Conservation (phyloP, 2,797 vertebrate genomes). For the Dermochelys coriacea region DNA sequence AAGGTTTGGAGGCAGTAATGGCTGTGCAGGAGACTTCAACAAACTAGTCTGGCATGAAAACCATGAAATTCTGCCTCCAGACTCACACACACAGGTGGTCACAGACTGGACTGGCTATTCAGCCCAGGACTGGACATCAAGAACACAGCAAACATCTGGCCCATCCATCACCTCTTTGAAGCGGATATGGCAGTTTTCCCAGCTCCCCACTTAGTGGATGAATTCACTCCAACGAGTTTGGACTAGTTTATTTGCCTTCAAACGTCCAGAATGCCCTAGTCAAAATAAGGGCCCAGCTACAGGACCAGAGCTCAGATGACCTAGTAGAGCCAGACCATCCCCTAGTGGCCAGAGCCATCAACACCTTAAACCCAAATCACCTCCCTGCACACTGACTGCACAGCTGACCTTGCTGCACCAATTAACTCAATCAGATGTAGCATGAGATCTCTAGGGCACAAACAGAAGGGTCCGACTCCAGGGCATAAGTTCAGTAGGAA, state of each 20-base stretch:
- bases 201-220: background rate
- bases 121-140: background rate
- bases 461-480: background rate
- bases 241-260: background rate
- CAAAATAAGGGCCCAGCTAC: background rate
- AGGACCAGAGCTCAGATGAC: background rate
- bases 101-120: background rate
- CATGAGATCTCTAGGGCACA: background rate
- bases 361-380: background rate
- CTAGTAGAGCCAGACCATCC: background rate
- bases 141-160: background rate
- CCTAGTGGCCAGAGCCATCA: background rate
- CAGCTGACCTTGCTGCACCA: background rate
- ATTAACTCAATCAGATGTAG: background rate
- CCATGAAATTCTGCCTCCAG: background rate
- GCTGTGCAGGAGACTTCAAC: background rate
- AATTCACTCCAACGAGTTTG: background rate
- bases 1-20: background rate
- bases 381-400: background rate
- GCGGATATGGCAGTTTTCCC: background rate
- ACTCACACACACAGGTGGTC: background rate
- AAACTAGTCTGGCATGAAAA: background rate
- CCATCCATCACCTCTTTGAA: background rate
- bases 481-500: too few relatives aligned
- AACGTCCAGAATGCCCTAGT: background rate